Evolutionary conservation across 2,888 invertebrate species (phyloP), one percentile per base, ranked within the genome.

Genomic region (Microchrysa polita): DNA sequence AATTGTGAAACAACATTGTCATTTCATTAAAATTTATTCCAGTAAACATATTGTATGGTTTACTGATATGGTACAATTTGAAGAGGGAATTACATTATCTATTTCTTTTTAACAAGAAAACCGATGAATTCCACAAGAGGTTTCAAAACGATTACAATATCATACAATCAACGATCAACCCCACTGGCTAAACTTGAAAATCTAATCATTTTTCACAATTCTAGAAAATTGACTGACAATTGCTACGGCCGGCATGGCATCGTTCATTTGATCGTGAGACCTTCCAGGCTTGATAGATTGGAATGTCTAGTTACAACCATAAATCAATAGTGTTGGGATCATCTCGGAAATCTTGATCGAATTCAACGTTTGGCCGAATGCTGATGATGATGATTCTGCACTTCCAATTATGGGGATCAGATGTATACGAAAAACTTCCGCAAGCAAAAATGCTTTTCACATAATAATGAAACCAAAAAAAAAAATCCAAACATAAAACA

Each of bases 261-360:
- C 27, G 27, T 34, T 34, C 27, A 7, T 34, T 34, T 34, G 52
- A 34, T 57, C 69, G 69, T 55, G 55, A 23, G 10, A 16, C 69
- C 69, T 69, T 55, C 14, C 55, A 55, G 69, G 69, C n/a, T 12
- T 48, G 44, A 65, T 42, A n/a, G 42, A 65, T 65, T 48, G 16
- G 48, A 48, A 48, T 48, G 27, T 48, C 48, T n/a, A 10, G 12
- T 48, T n/a, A 12, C 14, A 48, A 48, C 16, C 48, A 48, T 48
- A 12, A 48, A 48, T n/a, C 48, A n/a, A n/a, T n/a, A 48, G 48
- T 12, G 12, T 34, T 34, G 27, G n/a, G 27, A 34, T 34, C 27
- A 34, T 34, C 27, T 34, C 7, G 27, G 27, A n/a, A 48, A 48
- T 48, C 48, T 48, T 48, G 16, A 48, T 34, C 27, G 27, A 48